Evolutionary conservation across 2,888 invertebrate genomes (phyloP).

Genomic region (Rugalucina vietnamica): DNA sequence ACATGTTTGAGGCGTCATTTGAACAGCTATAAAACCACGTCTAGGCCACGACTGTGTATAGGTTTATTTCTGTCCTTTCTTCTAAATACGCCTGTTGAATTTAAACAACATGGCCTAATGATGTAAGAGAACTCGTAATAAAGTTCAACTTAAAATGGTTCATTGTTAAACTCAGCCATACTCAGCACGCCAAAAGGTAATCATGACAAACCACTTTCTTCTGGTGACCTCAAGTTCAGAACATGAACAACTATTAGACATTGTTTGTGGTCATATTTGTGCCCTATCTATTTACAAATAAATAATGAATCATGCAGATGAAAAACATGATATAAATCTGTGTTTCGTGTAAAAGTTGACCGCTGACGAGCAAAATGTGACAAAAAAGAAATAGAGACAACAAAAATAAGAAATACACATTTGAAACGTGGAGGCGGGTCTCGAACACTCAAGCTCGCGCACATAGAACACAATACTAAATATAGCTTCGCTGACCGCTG

Average conservation of each 20-base stretch:
- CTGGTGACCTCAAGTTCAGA: not conserved
- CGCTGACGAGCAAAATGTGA: not conserved
- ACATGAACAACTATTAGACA: not conserved
- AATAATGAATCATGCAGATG: not conserved
- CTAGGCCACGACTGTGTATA: no score
- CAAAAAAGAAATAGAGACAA: not conserved
- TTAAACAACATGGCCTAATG: not conserved
- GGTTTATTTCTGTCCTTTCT: not conserved
- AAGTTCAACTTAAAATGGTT: not conserved
- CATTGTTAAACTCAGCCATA: not conserved
- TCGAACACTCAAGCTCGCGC: no score
- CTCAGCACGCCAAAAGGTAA: not conserved
- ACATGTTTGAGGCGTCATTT: not conserved
- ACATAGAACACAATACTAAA: no score
- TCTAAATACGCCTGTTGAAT: not conserved
- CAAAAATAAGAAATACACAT: not conserved
- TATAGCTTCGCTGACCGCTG: no score
- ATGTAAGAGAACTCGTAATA: slow-evolving; percentile 2
- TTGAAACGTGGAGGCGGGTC: not conserved
- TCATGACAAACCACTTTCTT: slow-evolving; percentile 3
- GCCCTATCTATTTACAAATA: not conserved
- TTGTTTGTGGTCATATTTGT: not conserved
- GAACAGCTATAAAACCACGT: not conserved
- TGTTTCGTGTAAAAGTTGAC: not conserved
- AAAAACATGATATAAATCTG: not conserved